Conservation (phyloP, 2,797 vertebrate genomes). For the Neolamprologus multifasciatus region DNA sequence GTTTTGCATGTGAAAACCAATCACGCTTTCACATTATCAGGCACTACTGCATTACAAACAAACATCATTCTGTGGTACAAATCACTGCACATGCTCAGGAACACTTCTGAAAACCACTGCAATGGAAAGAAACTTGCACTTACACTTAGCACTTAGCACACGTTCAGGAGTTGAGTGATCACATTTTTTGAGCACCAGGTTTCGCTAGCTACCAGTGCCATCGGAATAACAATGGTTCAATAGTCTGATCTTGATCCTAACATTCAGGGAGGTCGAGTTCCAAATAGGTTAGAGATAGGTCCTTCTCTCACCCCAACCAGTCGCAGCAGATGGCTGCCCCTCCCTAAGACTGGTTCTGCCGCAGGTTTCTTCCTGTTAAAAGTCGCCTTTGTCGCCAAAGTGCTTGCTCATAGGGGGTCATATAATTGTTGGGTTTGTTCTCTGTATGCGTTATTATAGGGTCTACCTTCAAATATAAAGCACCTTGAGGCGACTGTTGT, state of each 20-base stretch:
- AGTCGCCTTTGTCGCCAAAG: background rate
- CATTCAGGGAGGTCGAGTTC: background rate
- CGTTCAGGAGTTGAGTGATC: background rate
- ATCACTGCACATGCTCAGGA: background rate
- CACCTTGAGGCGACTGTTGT: background rate
- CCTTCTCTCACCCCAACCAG: background rate
- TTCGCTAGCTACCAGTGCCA: background rate
- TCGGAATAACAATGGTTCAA: background rate
- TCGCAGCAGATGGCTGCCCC: background rate
- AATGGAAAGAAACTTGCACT: background rate
- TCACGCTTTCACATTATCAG: accelerated
- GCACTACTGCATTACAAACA: background rate
- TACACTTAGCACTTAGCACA: background rate
- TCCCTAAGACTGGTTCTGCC: background rate
- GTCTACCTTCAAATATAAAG: background rate
- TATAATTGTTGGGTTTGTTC: background rate
- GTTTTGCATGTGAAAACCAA: background rate
- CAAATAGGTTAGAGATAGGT: background rate
- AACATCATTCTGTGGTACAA: background rate
- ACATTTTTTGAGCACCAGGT: background rate
- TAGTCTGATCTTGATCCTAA: background rate
- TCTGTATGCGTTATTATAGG: background rate
- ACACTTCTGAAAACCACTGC: background rate
- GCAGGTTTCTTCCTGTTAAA: background rate
- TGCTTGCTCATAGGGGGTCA: background rate